Evolutionary conservation across 1,140 invertebrate species (phyloP), one percentile per base, ranked within the genome.

Genomic region (Danaus melanippus): DNA sequence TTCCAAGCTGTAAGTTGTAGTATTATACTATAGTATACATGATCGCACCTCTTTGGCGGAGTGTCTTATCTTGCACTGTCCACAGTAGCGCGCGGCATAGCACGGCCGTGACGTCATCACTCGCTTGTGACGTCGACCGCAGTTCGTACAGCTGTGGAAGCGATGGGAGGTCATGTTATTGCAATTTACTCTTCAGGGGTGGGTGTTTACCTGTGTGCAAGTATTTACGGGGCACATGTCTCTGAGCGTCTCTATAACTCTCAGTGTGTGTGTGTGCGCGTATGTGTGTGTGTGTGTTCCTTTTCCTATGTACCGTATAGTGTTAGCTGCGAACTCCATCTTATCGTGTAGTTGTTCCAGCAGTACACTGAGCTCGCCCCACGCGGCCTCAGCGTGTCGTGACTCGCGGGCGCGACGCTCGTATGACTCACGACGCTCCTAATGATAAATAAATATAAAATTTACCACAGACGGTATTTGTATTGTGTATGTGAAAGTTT

Each of bases 41-140:
- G n/a, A n/a, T n/a, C n/a, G n/a, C n/a, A 95, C 95, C 89, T 97
- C 96, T 89, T 95, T 94, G 42, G 95, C 96, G 54, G 95, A 92
- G 88, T 98, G 96, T 64, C 93, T 90, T 70, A 95, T 96, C 84
- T 95, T 94, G 87, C 96, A 98, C 60, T 93, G 92, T 60, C 91
- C 89, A 89, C 96, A 98, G 86, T 94, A 95, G 40, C 96, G 89
- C 32, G 96, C 96, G 46, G 95, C 95, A 84, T 96, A 97, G 77
- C 93, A 93, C 43, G 95, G 95, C 73, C 96, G 89, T 63, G 95
- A 92, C 12, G 95, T 93, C 72, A 92, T 91, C 65, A 94, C 90
- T 51, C 96, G 90, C 75, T 93, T 93, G 86, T 98, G 97, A 56
- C 96, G 91, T 32, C 93, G 91, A 21, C 94, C 94, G 89, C 96